A percentile compares a stretch with the other conserved stretches of the same genome.
Conservation (phyloP, 1,140 invertebrate genomes). For the Oedothorax gibbosus region DNA sequence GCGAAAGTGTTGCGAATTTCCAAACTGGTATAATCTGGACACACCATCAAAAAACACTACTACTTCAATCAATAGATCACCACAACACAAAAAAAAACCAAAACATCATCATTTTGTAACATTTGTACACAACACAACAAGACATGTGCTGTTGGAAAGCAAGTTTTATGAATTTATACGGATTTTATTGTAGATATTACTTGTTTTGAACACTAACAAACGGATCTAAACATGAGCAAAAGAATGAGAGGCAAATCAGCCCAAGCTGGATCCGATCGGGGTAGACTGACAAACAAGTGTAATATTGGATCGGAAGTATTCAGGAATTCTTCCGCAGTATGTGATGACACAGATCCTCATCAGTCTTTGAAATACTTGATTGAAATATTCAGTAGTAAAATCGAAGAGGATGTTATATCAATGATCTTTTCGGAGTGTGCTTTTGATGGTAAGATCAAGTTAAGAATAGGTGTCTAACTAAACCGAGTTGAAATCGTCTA, state of each 20-base stretch:
- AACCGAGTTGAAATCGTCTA: no score
- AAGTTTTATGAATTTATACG: no score
- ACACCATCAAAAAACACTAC: no score
- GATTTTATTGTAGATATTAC: not conserved
- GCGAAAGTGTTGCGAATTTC: no score
- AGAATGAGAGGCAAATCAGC: conserved; percentile 8
- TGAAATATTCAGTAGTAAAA: conserved; percentile 40
- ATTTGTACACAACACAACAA: no score
- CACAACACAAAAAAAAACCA: no score
- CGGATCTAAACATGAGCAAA: conserved; percentile 8
- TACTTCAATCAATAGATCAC: no score
- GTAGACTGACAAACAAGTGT: not conserved
- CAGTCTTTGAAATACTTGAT: conserved; percentile 16
- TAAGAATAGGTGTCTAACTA: no score
- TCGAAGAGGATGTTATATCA: conserved; percentile 33
- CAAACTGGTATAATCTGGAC: no score
- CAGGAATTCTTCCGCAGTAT: conserved; percentile 22
- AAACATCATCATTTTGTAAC: no score
- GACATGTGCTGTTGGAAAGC: no score
- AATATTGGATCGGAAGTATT: conserved; percentile 17
- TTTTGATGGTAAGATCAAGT: conserved; percentile 28
- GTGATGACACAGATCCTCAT: conserved; percentile 17
- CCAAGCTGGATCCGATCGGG: not conserved
- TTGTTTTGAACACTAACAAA: not conserved
- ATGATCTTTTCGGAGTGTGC: conserved; percentile 45